Evolutionary conservation across 2,888 invertebrate species (phyloP).

Genomic region (Pedicia rivosa): DNA sequence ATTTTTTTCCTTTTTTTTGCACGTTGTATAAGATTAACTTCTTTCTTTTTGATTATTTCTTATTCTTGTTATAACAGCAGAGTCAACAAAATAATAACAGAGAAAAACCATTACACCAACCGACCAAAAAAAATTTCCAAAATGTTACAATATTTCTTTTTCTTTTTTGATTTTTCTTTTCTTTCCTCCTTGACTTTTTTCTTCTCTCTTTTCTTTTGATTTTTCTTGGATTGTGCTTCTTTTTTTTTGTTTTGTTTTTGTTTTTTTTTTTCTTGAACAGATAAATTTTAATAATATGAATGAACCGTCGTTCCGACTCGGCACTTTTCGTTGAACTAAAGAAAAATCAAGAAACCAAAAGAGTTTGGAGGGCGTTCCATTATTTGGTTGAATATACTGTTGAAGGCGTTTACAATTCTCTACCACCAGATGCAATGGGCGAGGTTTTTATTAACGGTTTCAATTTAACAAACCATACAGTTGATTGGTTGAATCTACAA

Average conservation of each 20-base stretch:
- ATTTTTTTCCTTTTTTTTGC: too few species aligned
- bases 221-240: background rate
- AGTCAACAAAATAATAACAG: too few species aligned
- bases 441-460: too few species aligned
- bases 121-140: too few species aligned
- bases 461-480: too few species aligned
- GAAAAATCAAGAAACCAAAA: background rate
- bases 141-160: conserved; percentile 1
- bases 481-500: too few species aligned
- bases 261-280: background rate
- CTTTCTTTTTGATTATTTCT: too few species aligned
- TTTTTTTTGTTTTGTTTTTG: conserved; percentile 1
- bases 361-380: background rate
- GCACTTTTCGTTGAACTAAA: conserved; percentile 6
- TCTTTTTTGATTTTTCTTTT: background rate
- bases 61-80: too few species aligned
- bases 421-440: too few species aligned
- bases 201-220: background rate
- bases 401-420: too few species aligned
- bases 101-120: too few species aligned
- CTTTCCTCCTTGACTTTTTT: background rate
- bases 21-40: too few species aligned
- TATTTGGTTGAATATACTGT: background rate
- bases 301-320: conserved; percentile 6
- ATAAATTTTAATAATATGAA: conserved; percentile 3